Evolutionary conservation across 64 coral and sea anemone species (phyloP), one percentile per base, ranked within the genome.

Genomic region (Platygyra sinensis): DNA sequence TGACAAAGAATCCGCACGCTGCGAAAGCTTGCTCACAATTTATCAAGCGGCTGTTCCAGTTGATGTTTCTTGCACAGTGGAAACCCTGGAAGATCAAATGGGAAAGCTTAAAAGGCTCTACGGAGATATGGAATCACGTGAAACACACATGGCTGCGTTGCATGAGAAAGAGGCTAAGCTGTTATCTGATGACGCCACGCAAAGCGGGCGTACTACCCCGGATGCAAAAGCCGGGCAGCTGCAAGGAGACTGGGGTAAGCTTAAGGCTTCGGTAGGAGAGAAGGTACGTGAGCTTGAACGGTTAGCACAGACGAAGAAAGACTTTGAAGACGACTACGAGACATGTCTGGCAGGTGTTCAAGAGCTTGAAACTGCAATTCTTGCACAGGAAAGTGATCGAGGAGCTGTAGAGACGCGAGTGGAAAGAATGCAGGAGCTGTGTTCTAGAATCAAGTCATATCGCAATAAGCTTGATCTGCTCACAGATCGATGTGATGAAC

Each of bases 111-210:
- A 49, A 71, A 79, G 92, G 60, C 83, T 97, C 22, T 64, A 91
- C 52, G 60, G 67, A 31, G 95, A 97, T 62, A 97, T 97, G 88
- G 88, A 94, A 52, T 83, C 91, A 33, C 76, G 92, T 51, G 95
- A 94, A 32, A 86, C 17, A 77, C 89, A 80, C 18, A 87, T 97
- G 72, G 72, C 83, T 60, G 52, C 55, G 15, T 62, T 97, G 31
- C 80, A 90, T 31, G 85, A 87, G 63, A 89, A 69, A 22, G 77
- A 75, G 32, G 52, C 13, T 25, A 91, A 49, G 19, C 59, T 97
- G 25, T 84, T 74, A 15, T 46, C 50, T n/a, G 71, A 78, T 28
- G 54, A 79, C 22, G 25, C 12, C 16, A 64, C 46, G 16, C 39
- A 30, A 16, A 86, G 50, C 27, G 65, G 76, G 18, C 62, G 75